These are phyloP conservation scores for Callithrix jacchus DNA, from an alignment of 2,113 vertebrate species.

Conservation along the genomic window DNA sequence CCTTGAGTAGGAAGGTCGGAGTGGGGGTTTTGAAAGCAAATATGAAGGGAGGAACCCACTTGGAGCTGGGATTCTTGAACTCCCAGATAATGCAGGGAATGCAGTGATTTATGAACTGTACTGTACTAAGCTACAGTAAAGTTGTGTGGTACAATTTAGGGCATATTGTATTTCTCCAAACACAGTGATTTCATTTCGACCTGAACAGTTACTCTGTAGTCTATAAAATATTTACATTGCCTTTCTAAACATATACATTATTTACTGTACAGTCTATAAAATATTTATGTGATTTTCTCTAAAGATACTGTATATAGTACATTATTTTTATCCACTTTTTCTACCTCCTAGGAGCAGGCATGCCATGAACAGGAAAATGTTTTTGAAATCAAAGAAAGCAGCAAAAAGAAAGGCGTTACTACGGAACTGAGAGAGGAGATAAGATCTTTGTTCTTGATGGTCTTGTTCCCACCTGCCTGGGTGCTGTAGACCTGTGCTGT, in stretches of 20 bases:
- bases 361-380: not conserved
- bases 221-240: conserved; percentile 77
- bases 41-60: conserved; percentile 9
- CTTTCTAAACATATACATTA: conserved; percentile 73
- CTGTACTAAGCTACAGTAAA: conserved; percentile 23
- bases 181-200: conserved; percentile 64
- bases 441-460: not conserved
- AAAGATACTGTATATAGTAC: conserved; percentile 43
- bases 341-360: not conserved
- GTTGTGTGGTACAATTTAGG: conserved; percentile 38
- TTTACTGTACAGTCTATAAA: conserved; percentile 74
- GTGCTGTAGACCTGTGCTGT: not conserved
- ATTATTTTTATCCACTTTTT: conserved; percentile 46
- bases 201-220: conserved; percentile 61
- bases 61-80: conserved; percentile 55
- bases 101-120: conserved; percentile 70
- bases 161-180: conserved; percentile 64
- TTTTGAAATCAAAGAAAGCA: not conserved
- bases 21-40: not conserved
- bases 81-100: conserved; percentile 55
- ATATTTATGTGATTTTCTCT: conserved; percentile 70
- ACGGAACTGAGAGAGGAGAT: not conserved
- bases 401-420: not conserved
- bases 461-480: not conserved
- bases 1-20: conserved; percentile 52